Base-by-base conservation (phyloP, 2,888 invertebrate genomes). In the Caenorhabditis sp. region DNA sequence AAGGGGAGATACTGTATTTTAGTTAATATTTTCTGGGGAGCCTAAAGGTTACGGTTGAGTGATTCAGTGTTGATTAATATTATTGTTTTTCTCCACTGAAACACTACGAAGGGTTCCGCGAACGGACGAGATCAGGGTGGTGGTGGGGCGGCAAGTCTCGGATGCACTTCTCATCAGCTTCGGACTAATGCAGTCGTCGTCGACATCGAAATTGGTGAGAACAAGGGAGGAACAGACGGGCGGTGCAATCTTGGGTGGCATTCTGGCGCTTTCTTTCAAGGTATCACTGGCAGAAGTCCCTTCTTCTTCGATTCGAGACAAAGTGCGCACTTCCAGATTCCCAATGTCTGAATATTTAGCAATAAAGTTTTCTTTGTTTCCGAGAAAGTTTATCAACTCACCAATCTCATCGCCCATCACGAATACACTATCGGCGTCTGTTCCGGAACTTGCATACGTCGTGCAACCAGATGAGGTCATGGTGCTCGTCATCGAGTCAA, bases 391-490 rank as follows among this genome's bases (percentile, higher is more conserved):
- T 13, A 11, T 2, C 13, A 40, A 26, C 62, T 51, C 26, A 84
- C 84, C 83, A 55, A 84, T 80, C 35, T 88, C 88, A 70, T 85
- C 87, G 9, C 83, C 83, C 77, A 87, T 87, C 8, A 88, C 87
- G 61, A 83, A 87, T 26, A 88, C 88, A 47, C 87, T 86, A 18
- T 88, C 88, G 4, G 20, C 78, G 68, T 88, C 88, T 4, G 87
- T 86, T 44, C 85, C 85, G 13, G 85, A 85, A 74, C 85, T 85
- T 1, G 81, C 87, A 64, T 86, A 88, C 1, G 88, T 88, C 22
- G 88, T 88, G 68, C 81, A 81, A 18, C 87, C 87, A 2, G 88
- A 88, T 8, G 82, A 83, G 11, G 88, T 87, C 86, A 88, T 88
- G 0, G 86, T 87, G 70, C 71, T 71, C n/a, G 68, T 72, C 47